Percentiles rank a stretch among this genome's conserved stretches.
Evolutionary conservation across 2,113 vertebrate species (phyloP).

Genomic region (Mellivora capensis): DNA sequence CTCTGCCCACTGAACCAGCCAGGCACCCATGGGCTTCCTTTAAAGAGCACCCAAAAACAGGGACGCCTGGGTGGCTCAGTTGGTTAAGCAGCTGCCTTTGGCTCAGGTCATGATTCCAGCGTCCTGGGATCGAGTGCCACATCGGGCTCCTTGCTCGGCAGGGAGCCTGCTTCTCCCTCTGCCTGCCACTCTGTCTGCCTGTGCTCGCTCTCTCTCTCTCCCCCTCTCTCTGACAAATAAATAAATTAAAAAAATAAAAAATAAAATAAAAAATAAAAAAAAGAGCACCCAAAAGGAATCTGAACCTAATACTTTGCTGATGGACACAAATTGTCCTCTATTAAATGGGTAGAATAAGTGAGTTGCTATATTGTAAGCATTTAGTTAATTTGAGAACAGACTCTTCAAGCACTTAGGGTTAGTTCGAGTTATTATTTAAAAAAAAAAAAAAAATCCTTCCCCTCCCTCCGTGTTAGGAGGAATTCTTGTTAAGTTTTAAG

Average conservation of each 20-base stretch:
- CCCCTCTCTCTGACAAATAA: too few relatives aligned
- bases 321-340: background rate
- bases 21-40: background rate
- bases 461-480: background rate
- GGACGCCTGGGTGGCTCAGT: too few relatives aligned
- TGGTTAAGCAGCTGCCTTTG: too few relatives aligned
- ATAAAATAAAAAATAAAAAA: too few relatives aligned
- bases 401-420: background rate
- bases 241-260: too few relatives aligned
- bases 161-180: too few relatives aligned
- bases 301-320: background rate
- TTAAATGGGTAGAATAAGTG: background rate
- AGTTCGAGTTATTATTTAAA: background rate
- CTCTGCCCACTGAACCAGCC: background rate
- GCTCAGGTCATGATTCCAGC: too few relatives aligned
- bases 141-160: too few relatives aligned
- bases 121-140: too few relatives aligned
- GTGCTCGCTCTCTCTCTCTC: too few relatives aligned
- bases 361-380: background rate
- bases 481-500: background rate
- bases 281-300: background rate
- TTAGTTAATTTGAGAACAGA: background rate
- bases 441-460: background rate
- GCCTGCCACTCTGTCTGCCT: too few relatives aligned
- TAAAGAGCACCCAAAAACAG: background rate